Base-by-base conservation (phyloP, 2,797 vertebrate species). In the Eutrigla gurnardus region DNA sequence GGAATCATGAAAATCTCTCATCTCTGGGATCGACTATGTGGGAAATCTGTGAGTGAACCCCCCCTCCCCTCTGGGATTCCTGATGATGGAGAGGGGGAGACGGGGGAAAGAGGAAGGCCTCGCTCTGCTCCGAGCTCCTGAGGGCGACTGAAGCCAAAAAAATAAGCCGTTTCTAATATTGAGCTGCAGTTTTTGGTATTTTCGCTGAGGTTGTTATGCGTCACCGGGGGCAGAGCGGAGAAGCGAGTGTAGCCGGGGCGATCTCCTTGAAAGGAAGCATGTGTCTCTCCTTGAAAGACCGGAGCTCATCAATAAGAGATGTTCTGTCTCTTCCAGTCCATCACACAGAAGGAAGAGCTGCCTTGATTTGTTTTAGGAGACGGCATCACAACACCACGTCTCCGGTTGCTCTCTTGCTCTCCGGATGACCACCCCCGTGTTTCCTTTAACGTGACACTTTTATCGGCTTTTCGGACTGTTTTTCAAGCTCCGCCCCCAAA, bases 251-350 rank as follows among this genome's bases (percentile, higher is more conserved):
- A 68, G 79, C 73, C 43, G 60, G 25, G 25, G 77, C 70, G 43
- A 71, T 87, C 81, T 92, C 87, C 91, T 91, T 86, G 85, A 91
- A 25, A 91, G 77, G 86, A 89, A 90, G 84, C 81, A 75, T 61
- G 85, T 75, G 81, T 85, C 78, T 89, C 86, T 91, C 88, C 85
- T 91, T 91, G 88, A 93, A 92, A 63, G 75, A 88, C 86, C 84
- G 72, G 77, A 75, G 70, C 81, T 91, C 91, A 92, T 93, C 88
- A 91, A 93, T 93, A 93, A 93, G 84, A 87, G 76, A 94, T 93
- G 88, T 40, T 81, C 63, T 85, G 90, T 91, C 91, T 91, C 87
- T 88, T 91, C 82, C 84, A 86, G 83, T 92, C 88, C 64, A 89
- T 91, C 91, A 88, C 85, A 71, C 72, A 67, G 81, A 78, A 63